Conservation (phyloP, 2,888 invertebrate genomes). For the Sinopyrophorus schimmeli region DNA sequence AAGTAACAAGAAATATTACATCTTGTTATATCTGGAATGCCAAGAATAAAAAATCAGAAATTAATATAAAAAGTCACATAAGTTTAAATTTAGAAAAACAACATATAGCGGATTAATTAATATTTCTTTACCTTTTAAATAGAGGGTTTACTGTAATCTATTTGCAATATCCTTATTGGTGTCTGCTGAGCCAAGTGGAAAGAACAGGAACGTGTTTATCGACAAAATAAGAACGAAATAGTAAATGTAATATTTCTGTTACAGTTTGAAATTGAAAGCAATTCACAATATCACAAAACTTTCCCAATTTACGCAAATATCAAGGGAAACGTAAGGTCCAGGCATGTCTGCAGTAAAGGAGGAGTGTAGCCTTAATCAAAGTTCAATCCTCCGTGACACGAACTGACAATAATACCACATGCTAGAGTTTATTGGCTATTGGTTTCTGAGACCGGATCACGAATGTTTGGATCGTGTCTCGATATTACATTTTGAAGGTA, state of each 20-base stretch:
- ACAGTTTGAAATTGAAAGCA: conserved; percentile 21
- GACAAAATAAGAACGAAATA: too few relatives aligned
- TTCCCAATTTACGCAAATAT: conserved; percentile 45
- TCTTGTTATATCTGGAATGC: too few relatives aligned
- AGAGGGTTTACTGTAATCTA: too few relatives aligned
- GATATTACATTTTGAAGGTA: conserved; percentile 20
- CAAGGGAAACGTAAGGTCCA: conserved; percentile 44
- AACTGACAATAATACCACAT: conserved; percentile 49
- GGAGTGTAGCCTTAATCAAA: conserved; percentile 48
- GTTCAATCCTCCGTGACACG: conserved; percentile 50
- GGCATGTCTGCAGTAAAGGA: conserved; percentile 42
- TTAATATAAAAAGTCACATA: too few relatives aligned
- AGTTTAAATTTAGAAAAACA: too few relatives aligned
- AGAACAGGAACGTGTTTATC: too few relatives aligned
- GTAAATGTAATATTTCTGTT: conserved; percentile 17
- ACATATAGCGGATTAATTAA: too few relatives aligned
- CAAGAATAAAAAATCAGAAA: too few relatives aligned
- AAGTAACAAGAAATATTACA: too few relatives aligned
- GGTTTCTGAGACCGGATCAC: conserved; percentile 39
- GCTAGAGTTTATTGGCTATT: conserved; percentile 48
- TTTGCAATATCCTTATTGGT: too few relatives aligned
- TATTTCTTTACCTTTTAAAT: too few relatives aligned
- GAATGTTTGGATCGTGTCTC: conserved; percentile 24
- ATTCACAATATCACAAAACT: conserved; percentile 42
- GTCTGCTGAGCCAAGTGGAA: too few relatives aligned